Conservation (phyloP, 2,888 invertebrate species). For the Euplexia lucipara region DNA sequence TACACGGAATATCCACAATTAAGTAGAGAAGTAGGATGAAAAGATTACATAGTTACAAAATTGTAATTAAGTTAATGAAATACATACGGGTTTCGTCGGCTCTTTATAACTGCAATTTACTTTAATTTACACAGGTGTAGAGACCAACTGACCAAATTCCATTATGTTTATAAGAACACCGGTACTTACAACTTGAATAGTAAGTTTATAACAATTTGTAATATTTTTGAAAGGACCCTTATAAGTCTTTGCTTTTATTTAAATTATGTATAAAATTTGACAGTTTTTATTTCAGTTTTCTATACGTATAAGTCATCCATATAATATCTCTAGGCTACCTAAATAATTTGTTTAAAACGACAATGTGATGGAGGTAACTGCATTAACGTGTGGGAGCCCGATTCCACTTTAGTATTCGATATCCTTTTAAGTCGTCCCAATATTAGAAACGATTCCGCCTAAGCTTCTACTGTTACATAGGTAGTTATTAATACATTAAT, state of each 20-base stretch:
- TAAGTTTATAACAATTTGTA: not conserved
- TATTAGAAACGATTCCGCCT: constrained; percentile 1
- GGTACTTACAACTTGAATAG: not conserved
- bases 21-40: constrained; percentile 49
- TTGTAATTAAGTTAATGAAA: constrained; percentile 38
- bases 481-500: constrained; percentile 10
- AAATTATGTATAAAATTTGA: too few species aligned
- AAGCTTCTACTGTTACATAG: not conserved
- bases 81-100: constrained; percentile 31
- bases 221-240: not conserved
- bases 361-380: too few species aligned
- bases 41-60: constrained; percentile 45
- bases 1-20: constrained; percentile 34
- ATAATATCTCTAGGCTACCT: not conserved
- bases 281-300: too few species aligned
- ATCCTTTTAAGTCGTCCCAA: not conserved
- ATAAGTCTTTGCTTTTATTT: not conserved
- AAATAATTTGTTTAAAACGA: too few species aligned
- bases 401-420: not conserved
- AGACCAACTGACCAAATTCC: constrained; percentile 16
- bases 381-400: not conserved
- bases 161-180: not conserved
- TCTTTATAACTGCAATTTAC: constrained; percentile 2
- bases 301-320: not conserved
- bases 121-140: constrained; percentile 22